Conservation (phyloP, 2,113 vertebrate species). For the Ptilorrhoa leucosticta region DNA sequence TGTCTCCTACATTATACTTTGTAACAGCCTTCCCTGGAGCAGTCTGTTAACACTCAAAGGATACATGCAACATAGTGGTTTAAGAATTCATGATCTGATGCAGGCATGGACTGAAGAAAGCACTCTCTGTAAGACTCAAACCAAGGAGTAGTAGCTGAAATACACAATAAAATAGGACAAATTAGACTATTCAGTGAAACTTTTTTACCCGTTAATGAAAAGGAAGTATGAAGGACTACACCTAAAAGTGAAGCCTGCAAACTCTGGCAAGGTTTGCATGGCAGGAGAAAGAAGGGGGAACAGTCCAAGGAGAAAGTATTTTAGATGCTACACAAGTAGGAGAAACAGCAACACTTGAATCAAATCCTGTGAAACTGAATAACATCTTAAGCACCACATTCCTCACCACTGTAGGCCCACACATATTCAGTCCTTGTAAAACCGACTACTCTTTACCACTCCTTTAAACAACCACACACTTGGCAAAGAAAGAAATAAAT, state of each 20-base stretch:
- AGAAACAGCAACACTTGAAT: neutral
- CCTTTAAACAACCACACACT: neutral
- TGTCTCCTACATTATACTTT: neutral
- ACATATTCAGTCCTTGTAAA: neutral
- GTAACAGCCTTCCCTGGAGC: neutral
- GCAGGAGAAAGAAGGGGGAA: neutral
- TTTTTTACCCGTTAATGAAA: neutral
- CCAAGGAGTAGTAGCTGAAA: slow-evolving; percentile 95
- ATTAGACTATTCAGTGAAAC: neutral
- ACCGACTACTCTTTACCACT: neutral
- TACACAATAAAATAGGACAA: slow-evolving; percentile 32
- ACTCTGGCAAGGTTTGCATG: neutral
- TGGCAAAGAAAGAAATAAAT: neutral
- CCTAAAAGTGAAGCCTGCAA: neutral
- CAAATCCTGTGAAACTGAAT: neutral
- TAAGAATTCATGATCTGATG: slow-evolving; percentile 95
- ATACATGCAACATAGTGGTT: slow-evolving; percentile 99
- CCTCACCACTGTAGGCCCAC: neutral
- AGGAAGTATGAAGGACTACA: neutral
- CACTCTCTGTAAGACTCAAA: slow-evolving; percentile 96
- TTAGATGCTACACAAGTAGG: neutral
- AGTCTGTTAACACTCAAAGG: slow-evolving; percentile 70
- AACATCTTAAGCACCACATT: neutral
- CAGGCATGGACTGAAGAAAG: slow-evolving; percentile 94
- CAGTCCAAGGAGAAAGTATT: neutral